Evolutionary conservation across 1,140 invertebrate species (phyloP), one percentile per base, ranked within the genome.

Genomic region (Elymnias hypermnestra): DNA sequence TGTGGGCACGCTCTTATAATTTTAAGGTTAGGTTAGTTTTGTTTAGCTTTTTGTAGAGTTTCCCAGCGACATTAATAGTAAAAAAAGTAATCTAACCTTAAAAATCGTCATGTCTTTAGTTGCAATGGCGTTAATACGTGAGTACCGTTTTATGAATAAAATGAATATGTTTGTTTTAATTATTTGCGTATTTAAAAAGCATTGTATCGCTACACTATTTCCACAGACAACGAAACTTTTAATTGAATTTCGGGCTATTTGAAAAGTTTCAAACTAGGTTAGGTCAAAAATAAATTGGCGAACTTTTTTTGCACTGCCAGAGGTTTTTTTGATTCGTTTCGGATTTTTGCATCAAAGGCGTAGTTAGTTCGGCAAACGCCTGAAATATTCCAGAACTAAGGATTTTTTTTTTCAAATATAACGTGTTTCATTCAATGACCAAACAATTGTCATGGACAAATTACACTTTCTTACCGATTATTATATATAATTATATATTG

Each of bases 211-310:
- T 8, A 17, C 18, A 18, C 14, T 19, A 19, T 21, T 21, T 19
- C 17, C 17, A 3, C 17, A 15, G 13, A 36, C 15, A 36, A 36
- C 17, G 5, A 19, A 36, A 36, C 33, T 19, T 36, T 36, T 36
- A 36, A 36, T 19, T 36, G 17, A 36, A 10, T 36, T 36, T 36
- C 12, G 10, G 8, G 17, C 18, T 36, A 36, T 36, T 36, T 19
- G 33, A 21, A 21, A 36, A 36, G 33, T 36, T 36, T 18, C 10
- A 21, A 36, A 36, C 17, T 36, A 14, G 33, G 33, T 36, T 36
- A 36, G 33, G 17, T 36, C n/a, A 36, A 36, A 36, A 36, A 36
- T 36, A 36, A 36, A 18, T 12, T 21, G 33, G 33, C 33, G 10
- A 36, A 18, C 18, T 36, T 36, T 36, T 33, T 36, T 36, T 36